These are phyloP conservation scores for Physeter macrocephalus DNA, from an alignment of 2,113 vertebrate species.

Conservation along the genomic window DNA sequence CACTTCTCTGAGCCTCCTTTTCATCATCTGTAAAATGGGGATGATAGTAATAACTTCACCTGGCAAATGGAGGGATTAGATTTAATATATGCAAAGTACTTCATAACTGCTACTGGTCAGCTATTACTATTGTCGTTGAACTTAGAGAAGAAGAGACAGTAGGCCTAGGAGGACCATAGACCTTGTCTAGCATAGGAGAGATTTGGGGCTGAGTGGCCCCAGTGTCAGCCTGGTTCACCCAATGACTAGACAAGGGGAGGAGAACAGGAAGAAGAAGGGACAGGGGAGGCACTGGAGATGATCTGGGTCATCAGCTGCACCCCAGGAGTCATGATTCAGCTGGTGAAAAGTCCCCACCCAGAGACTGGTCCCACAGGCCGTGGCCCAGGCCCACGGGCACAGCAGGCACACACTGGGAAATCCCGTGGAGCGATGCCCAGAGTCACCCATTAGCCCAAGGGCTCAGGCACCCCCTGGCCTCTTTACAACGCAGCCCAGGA, in stretches of 20 bases:
- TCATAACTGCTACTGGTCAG: neutral
- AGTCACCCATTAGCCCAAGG: neutral
- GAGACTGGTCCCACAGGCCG: conserved; percentile 41
- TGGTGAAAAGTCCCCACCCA: conserved; percentile 43
- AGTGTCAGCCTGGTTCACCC: neutral
- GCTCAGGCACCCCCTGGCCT: neutral
- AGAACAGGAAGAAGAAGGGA: conserved; percentile 8
- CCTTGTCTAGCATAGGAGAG: neutral
- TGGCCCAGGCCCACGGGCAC: neutral
- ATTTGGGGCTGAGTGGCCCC: neutral
- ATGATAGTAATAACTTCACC: neutral
- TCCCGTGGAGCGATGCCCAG: neutral
- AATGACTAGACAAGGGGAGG: neutral
- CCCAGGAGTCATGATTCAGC: conserved; percentile 44
- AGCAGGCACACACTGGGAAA: neutral
- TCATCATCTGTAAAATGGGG: conserved; percentile 3
- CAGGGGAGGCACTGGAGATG: conserved; percentile 38
- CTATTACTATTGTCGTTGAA: neutral
- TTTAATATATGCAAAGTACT: neutral
- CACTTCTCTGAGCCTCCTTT: neutral
- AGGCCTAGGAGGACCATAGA: neutral
- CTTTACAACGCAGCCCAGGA: neutral
- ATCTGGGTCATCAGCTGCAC: conserved; percentile 59
- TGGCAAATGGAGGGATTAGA: neutral
- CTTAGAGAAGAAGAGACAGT: neutral